Percentiles rank a stretch among this genome's conserved stretches.
Conservation (phyloP, 1,140 invertebrate genomes). For the Cydia strobilella region DNA sequence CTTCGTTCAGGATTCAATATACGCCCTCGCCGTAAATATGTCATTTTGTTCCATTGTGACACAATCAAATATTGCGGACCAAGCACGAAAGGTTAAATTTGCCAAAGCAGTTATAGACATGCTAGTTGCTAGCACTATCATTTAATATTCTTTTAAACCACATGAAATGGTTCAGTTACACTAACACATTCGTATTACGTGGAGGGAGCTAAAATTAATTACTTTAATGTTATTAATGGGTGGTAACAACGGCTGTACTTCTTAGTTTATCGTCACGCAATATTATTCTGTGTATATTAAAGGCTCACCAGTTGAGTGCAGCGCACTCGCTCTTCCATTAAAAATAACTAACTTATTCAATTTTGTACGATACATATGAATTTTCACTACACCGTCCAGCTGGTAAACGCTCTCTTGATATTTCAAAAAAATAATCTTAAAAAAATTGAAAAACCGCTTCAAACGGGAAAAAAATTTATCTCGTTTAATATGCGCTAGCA, state of each 20-base stretch:
- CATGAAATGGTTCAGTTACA: background rate
- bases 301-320: constrained; percentile 4
- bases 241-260: constrained; percentile 26
- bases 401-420: too few species aligned
- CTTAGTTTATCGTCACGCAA: constrained; percentile 30
- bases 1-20: too few species aligned
- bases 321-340: background rate
- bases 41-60: too few species aligned
- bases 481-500: too few species aligned
- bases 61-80: too few species aligned
- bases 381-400: too few species aligned
- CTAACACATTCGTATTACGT: constrained; percentile 4
- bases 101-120: background rate
- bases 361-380: too few species aligned
- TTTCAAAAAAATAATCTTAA: too few species aligned
- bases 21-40: too few species aligned
- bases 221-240: constrained; percentile 31
- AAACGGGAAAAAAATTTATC: too few species aligned
- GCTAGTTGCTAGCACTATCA: background rate
- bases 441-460: too few species aligned
- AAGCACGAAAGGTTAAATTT: background rate
- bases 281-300: constrained; percentile 9
- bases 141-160: background rate
- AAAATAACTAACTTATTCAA: too few species aligned
- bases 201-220: constrained; percentile 28